phyloP scores from a whole-genome alignment of 1,140 invertebrate species.

The Euura lappo region DNA sequence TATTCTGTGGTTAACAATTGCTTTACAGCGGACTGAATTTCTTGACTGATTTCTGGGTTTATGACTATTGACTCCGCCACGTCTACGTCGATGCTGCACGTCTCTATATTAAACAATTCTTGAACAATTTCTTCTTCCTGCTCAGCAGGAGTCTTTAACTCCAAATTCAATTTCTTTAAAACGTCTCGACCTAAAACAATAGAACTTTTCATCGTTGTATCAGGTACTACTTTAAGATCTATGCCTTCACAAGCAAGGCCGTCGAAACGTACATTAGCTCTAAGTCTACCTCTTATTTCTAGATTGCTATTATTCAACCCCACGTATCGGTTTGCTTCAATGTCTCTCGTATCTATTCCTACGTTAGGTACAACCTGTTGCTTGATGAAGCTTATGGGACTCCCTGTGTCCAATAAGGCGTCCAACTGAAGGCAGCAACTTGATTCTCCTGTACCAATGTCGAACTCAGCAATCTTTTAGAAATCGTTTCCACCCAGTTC shows the following conservation, averaged over 20 bases:
- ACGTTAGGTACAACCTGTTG: constrained; percentile 9
- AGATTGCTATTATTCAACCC: constrained; percentile 21
- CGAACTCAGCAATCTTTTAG: neutral
- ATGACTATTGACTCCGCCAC: neutral
- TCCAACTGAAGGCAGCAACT: too few relatives aligned
- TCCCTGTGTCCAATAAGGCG: constrained; percentile 8
- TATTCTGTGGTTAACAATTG: constrained; percentile 12
- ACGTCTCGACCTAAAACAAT: constrained; percentile 28
- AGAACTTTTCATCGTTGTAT: constrained; percentile 21
- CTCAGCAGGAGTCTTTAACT: constrained; percentile 6
- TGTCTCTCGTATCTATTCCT: neutral
- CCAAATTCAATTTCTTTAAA: constrained; percentile 12
- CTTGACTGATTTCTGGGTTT: constrained; percentile 13
- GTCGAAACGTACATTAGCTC: neutral
- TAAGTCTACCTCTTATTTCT: constrained; percentile 17
- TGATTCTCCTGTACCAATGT: too few relatives aligned
- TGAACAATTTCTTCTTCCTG: constrained; percentile 12
- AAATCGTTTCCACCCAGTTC: neutral
- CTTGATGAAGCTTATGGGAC: constrained; percentile 12
- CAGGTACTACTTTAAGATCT: constrained; percentile 25
- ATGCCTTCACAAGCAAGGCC: constrained; percentile 5
- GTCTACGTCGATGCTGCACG: neutral
- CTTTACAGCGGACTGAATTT: constrained; percentile 10
- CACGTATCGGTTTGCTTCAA: constrained; percentile 10
- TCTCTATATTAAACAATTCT: constrained; percentile 16